Percentiles rank a stretch among this genome's conserved stretches.
phyloP scores from a whole-genome alignment of 1,140 invertebrate genomes.

The Eriosoma lanigerum region DNA sequence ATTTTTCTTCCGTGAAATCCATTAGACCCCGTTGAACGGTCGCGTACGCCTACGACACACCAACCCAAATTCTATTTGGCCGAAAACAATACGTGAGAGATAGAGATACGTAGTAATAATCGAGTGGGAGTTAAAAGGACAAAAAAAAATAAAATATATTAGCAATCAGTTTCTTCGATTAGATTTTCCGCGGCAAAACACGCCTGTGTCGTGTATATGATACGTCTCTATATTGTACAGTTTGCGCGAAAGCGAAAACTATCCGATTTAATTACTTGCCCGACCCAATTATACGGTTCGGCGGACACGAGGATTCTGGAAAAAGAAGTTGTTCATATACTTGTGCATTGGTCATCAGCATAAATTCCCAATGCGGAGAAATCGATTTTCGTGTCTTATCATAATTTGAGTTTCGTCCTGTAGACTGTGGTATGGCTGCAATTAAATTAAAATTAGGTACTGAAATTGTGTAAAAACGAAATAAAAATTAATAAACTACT shows the following conservation, averaged over 20 bases:
- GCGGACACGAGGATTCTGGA: slow-evolving; percentile 1
- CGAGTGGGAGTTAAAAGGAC: neutral
- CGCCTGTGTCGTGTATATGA: neutral
- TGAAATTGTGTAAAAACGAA: too few species aligned
- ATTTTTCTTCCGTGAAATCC: slow-evolving; percentile 13
- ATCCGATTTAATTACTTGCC: slow-evolving; percentile 14
- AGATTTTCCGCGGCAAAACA: neutral
- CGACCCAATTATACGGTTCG: slow-evolving; percentile 45
- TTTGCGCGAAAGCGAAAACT: slow-evolving; percentile 29
- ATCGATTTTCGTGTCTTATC: neutral
- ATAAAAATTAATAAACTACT: too few species aligned
- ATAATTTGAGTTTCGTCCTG: neutral
- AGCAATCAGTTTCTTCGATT: slow-evolving; percentile 14
- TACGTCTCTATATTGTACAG: too few species aligned
- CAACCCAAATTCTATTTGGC: neutral
- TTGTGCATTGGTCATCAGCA: neutral
- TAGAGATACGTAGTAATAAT: neutral
- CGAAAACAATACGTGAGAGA: slow-evolving; percentile 33
- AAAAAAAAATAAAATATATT: neutral
- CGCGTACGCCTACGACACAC: neutral
- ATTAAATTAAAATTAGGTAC: too few species aligned
- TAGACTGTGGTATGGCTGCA: too few species aligned
- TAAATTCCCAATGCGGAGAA: neutral
- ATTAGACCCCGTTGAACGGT: slow-evolving; percentile 19
- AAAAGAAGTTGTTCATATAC: neutral